Conservation (phyloP, 2,113 vertebrate species). For the Canis aureus region DNA sequence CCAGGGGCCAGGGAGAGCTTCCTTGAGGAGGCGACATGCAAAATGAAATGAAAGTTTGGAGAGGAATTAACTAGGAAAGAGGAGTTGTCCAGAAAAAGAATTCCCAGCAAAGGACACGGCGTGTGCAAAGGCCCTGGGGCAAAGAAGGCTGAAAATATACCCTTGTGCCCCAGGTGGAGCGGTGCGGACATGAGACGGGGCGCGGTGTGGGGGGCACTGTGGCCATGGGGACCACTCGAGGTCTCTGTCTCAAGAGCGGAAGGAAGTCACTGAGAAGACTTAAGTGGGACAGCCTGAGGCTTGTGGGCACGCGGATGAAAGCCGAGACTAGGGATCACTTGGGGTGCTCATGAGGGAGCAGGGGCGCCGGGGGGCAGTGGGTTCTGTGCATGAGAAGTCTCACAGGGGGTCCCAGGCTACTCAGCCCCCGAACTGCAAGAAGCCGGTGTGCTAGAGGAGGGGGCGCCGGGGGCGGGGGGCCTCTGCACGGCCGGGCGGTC, state of each 20-base stretch:
- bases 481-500: no score
- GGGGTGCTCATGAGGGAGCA: not conserved
- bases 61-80: not conserved
- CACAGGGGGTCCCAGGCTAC: not conserved
- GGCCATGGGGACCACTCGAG: not conserved
- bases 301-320: not conserved
- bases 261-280: not conserved
- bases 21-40: not conserved
- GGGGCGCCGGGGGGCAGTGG: not conserved
- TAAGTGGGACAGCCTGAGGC: not conserved
- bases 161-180: not conserved
- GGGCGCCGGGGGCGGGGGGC: accelerated
- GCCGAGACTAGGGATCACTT: not conserved
- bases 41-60: not conserved
- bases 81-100: not conserved
- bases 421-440: not conserved
- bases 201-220: not conserved
- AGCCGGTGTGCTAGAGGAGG: not conserved
- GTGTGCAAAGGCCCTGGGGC: not conserved
- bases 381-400: not conserved
- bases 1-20: not conserved
- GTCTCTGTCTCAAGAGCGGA: not conserved
- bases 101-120: not conserved
- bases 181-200: no score
- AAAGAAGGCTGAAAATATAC: not conserved